Percentiles rank a stretch among this genome's conserved stretches.
These are phyloP conservation scores for Helicoverpa zea DNA, from an alignment of 1,140 invertebrate species.

Conservation along the genomic window DNA sequence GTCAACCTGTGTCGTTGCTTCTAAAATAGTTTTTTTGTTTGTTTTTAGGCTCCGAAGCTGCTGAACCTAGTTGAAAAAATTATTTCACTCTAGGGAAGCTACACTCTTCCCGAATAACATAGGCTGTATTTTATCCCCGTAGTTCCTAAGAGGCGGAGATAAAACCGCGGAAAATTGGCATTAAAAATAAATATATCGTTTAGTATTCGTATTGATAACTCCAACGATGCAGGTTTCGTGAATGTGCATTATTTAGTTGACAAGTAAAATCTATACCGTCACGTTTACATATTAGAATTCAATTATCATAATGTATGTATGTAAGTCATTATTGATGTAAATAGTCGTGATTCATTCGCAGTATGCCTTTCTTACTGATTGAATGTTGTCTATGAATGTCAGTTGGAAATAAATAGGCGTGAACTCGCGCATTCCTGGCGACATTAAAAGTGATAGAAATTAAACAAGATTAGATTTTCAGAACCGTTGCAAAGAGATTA, in stretches of 20 bases:
- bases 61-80: no score
- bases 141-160: no score
- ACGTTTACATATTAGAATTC: slow-evolving; percentile 5
- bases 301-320: slow-evolving; percentile 44
- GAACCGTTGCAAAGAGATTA: no score
- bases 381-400: neutral
- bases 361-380: neutral
- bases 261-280: neutral
- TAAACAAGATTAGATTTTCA: no score
- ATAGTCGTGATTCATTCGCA: slow-evolving; percentile 40
- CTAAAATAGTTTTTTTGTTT: no score
- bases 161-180: no score
- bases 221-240: neutral
- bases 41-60: no score
- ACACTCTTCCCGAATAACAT: no score
- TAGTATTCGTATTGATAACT: slow-evolving; percentile 1
- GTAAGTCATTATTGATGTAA: slow-evolving; percentile 26
- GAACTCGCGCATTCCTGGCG: neutral
- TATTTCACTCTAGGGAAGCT: no score
- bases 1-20: neutral
- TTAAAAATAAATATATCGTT: no score
- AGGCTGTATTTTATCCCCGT: no score
- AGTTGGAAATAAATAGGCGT: neutral
- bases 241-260: neutral
- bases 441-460: no score